phyloP scores from a whole-genome alignment of 2,797 vertebrate genomes.

The Nannoperca australis region DNA sequence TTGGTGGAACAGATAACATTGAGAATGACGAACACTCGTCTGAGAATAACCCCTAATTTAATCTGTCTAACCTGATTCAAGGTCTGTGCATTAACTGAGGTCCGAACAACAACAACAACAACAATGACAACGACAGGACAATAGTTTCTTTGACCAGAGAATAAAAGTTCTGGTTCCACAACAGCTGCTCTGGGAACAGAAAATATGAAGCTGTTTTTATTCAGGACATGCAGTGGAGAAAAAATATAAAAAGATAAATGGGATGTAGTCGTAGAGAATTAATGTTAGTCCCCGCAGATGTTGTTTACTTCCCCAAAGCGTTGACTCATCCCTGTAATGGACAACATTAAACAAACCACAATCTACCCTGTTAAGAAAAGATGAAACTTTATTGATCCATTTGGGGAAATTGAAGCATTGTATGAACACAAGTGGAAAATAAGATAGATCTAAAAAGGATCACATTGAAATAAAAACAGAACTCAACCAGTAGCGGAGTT shows the following conservation, averaged over 20 bases:
- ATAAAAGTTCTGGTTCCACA: background rate
- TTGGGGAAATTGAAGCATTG: slow-evolving; percentile 2
- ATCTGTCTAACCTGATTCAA: slow-evolving; percentile 39
- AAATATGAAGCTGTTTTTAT: background rate
- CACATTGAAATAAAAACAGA: background rate
- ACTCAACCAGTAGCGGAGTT: background rate
- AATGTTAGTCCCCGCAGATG: slow-evolving; percentile 25
- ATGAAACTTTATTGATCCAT: slow-evolving; percentile 30
- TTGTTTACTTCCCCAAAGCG: slow-evolving; percentile 29
- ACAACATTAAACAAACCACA: slow-evolving; percentile 12
- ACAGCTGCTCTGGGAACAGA: background rate
- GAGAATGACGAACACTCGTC: slow-evolving; percentile 48
- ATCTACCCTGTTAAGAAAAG: slow-evolving; percentile 1
- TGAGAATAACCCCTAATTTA: slow-evolving; percentile 54
- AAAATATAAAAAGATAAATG: background rate
- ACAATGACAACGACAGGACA: background rate
- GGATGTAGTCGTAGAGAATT: background rate
- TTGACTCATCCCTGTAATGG: slow-evolving; percentile 38
- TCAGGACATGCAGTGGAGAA: slow-evolving; percentile 2
- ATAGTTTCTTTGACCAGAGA: slow-evolving; percentile 2
- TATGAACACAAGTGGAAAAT: slow-evolving; percentile 3
- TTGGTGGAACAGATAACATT: slow-evolving; percentile 31
- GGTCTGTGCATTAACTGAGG: slow-evolving; percentile 22
- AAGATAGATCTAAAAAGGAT: background rate
- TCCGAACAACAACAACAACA: slow-evolving; percentile 28